Evolutionary conservation across 1,140 invertebrate species (phyloP).

Genomic region (Drusus annulatus): DNA sequence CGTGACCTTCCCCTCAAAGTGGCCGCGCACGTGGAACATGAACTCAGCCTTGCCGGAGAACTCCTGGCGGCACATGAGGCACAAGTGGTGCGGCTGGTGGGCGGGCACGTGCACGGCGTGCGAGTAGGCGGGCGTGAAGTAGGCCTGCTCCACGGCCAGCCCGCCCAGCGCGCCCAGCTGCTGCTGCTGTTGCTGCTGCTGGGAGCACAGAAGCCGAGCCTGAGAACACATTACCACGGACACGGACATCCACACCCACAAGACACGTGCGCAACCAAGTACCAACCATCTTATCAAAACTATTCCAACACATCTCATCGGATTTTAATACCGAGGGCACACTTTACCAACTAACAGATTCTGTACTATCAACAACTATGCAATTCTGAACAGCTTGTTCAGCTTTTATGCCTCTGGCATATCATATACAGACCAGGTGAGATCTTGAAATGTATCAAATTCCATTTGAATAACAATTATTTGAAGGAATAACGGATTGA

Average conservation of each 20-base stretch:
- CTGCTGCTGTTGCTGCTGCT: slow-evolving; percentile 62
- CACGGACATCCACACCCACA: background rate
- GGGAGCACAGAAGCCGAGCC: slow-evolving; percentile 51
- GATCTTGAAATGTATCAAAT: no score
- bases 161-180: slow-evolving; percentile 64
- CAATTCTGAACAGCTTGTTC: no score
- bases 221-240: slow-evolving; percentile 13
- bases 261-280: no score
- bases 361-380: no score
- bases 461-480: no score
- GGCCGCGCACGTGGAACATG: slow-evolving; percentile 79
- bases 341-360: no score
- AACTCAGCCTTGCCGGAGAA: slow-evolving; percentile 79
- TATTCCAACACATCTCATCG: no score
- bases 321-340: no score
- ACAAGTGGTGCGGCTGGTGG: slow-evolving; percentile 71
- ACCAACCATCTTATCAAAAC: no score
- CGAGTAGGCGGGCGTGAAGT: slow-evolving; percentile 60
- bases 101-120: slow-evolving; percentile 63
- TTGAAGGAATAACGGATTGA: no score
- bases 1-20: slow-evolving; percentile 75
- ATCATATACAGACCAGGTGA: no score
- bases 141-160: slow-evolving; percentile 61
- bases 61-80: slow-evolving; percentile 77
- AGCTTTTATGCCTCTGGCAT: no score